These are phyloP conservation scores for Psophia crepitans DNA, from an alignment of 2,113 vertebrate species.

Conservation along the genomic window DNA sequence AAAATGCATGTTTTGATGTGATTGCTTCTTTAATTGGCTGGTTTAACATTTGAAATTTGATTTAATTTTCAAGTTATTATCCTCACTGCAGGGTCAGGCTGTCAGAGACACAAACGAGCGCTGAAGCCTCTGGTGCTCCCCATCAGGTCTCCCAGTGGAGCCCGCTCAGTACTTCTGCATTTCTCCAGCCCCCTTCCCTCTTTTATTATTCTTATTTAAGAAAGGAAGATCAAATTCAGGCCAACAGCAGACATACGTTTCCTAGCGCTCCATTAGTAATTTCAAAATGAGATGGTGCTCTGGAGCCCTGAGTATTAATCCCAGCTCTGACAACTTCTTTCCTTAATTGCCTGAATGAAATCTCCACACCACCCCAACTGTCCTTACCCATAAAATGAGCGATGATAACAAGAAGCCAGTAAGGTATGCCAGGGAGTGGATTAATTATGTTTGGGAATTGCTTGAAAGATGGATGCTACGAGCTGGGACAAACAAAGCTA, in stretches of 20 bases:
- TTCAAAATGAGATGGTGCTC: slow-evolving; percentile 23
- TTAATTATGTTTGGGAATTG: slow-evolving; percentile 38
- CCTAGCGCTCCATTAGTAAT: not conserved
- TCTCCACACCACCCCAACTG: not conserved
- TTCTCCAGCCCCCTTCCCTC: not conserved
- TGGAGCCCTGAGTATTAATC: not conserved
- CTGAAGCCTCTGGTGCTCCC: not conserved
- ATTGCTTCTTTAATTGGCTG: slow-evolving; percentile 72
- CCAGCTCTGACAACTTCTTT: not conserved
- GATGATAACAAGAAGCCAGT: not conserved
- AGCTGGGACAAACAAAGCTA: not conserved
- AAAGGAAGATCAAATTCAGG: not conserved
- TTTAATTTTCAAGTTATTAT: slow-evolving; percentile 74
- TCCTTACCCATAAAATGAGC: not conserved
- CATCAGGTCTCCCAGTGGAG: not conserved
- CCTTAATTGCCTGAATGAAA: not conserved
- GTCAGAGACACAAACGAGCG: not conserved
- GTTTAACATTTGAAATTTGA: slow-evolving; percentile 73
- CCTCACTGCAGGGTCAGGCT: slow-evolving; percentile 47
- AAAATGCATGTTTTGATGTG: slow-evolving; percentile 63
- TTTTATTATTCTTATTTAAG: slow-evolving; percentile 6
- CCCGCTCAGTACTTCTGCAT: not conserved
- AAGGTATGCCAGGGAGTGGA: not conserved
- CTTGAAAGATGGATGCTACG: not conserved
- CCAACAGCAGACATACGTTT: not conserved